These are phyloP conservation scores for Trichosurus vulpecula DNA, from an alignment of 2,797 vertebrate genomes.

Conservation along the genomic window DNA sequence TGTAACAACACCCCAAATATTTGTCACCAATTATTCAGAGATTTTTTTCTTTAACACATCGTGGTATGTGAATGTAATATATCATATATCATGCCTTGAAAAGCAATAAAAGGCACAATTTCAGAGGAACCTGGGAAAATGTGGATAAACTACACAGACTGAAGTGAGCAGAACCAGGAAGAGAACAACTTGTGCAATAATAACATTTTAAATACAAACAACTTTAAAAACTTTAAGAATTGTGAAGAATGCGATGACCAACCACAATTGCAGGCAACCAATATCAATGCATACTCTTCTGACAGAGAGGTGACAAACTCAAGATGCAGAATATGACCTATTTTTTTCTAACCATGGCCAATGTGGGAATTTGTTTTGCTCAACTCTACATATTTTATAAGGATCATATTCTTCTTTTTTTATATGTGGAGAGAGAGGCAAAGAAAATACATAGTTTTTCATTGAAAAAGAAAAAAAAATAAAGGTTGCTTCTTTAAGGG, in stretches of 20 bases:
- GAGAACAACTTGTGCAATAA: not conserved
- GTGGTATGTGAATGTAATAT: not conserved
- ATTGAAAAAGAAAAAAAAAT: not conserved
- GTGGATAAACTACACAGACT: not conserved
- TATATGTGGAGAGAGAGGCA: not conserved
- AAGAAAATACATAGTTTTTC: not conserved
- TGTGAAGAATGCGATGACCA: not conserved
- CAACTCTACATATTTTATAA: not conserved
- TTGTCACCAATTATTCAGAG: not conserved
- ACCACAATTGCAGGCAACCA: not conserved
- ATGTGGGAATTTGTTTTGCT: not conserved
- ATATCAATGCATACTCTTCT: not conserved
- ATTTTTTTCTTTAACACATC: not conserved
- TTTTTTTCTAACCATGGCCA: not conserved
- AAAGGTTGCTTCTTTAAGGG: conserved; percentile 48
- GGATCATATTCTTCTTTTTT: not conserved
- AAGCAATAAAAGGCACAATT: not conserved
- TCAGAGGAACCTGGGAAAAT: not conserved
- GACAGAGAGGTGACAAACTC: not conserved
- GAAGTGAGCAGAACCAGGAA: not conserved
- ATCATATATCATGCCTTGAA: not conserved
- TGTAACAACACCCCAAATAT: conserved; percentile 20
- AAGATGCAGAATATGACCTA: not conserved
- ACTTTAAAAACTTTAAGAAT: not conserved
- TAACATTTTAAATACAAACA: not conserved